These are phyloP conservation scores for Ypsolopha scabrella DNA, from an alignment of 2,888 invertebrate species.

Conservation along the genomic window DNA sequence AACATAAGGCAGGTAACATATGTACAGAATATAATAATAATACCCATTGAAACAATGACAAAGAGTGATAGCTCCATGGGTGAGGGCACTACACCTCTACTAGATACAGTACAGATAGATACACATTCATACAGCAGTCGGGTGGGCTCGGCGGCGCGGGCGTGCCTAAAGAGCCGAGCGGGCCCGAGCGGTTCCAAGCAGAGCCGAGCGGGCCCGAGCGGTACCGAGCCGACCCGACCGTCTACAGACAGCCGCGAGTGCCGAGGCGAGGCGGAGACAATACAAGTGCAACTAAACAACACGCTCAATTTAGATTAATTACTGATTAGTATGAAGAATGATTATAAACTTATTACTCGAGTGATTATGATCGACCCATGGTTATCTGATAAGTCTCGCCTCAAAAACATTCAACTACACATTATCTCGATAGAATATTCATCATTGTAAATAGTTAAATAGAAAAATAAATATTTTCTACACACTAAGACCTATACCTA, in stretches of 20 bases:
- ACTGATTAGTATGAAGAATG: constrained; percentile 1
- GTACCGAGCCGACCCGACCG: not conserved
- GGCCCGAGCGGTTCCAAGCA: not conserved
- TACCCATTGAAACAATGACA: constrained; percentile 65
- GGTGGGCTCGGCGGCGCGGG: not conserved
- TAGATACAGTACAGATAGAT: not conserved
- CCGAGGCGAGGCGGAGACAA: not conserved
- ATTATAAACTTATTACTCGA: constrained; percentile 3
- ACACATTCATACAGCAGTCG: not conserved
- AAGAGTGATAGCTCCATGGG: constrained; percentile 48
- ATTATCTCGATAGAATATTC: constrained; percentile 68
- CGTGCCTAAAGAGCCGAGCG: not conserved
- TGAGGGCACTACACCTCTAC: constrained; percentile 13
- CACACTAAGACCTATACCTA: constrained; percentile 67
- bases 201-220: not conserved
- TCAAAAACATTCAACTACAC: constrained; percentile 66
- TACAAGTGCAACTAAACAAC: not conserved
- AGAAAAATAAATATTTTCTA: constrained; percentile 71
- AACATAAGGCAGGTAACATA: constrained; percentile 67
- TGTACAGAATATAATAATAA: constrained; percentile 56
- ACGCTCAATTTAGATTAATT: not conserved
- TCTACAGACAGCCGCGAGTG: not conserved
- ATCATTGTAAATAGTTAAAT: constrained; percentile 49
- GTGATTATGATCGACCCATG: constrained; percentile 26
- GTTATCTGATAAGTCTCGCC: constrained; percentile 48